Conservation (phyloP, 2,888 invertebrate species). For the Macrosiphum euphorbiae region DNA sequence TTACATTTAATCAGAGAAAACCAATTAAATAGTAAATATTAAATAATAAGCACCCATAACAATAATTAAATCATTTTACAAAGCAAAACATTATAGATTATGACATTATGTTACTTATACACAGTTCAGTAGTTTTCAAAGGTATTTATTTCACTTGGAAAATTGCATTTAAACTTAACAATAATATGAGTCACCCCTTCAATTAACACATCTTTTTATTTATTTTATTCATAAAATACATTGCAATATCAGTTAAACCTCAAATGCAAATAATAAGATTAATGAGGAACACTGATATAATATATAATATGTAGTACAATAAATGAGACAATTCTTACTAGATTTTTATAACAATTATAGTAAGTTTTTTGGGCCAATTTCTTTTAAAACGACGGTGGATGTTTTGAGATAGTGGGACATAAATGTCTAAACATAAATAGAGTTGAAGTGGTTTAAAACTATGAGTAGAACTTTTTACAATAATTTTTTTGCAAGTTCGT, state of each 20-base stretch:
- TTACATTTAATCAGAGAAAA: neutral
- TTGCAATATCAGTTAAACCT: neutral
- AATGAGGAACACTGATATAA: neutral
- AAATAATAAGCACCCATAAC: neutral
- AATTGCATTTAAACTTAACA: neutral
- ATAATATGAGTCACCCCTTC: neutral
- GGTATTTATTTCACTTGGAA: neutral
- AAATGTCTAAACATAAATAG: neutral
- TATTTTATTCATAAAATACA: neutral
- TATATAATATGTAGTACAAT: no score
- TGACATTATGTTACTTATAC: neutral
- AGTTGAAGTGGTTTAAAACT: neutral
- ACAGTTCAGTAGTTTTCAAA: neutral
- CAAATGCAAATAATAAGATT: neutral
- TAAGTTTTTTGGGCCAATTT: neutral
- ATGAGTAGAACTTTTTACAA: no score
- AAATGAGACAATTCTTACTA: no score
- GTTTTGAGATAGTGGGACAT: neutral
- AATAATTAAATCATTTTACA: neutral
- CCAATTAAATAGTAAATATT: neutral
- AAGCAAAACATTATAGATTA: neutral
- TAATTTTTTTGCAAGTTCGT: no score
- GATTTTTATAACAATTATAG: neutral
- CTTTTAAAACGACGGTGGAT: neutral
- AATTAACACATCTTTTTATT: neutral